phyloP scores from a whole-genome alignment of 2,113 vertebrate genomes.

The Alexandromys fortis region DNA sequence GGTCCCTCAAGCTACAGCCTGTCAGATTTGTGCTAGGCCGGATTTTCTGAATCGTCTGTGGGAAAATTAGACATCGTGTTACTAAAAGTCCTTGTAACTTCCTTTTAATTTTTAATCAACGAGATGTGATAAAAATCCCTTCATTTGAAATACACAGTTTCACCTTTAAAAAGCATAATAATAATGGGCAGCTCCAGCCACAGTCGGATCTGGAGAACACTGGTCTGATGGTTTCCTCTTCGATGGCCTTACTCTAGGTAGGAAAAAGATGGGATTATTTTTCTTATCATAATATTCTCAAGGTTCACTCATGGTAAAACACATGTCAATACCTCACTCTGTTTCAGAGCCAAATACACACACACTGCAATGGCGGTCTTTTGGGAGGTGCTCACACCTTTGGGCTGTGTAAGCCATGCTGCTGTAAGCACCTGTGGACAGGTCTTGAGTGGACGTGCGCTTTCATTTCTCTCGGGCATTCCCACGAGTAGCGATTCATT shows the following conservation, averaged over 20 bases:
- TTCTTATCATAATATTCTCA: background rate
- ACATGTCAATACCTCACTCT: background rate
- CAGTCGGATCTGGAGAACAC: background rate
- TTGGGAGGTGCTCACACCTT: background rate
- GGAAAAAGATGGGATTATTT: background rate
- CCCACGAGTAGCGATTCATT: background rate
- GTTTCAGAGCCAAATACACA: background rate
- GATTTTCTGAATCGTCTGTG: background rate
- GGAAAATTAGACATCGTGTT: background rate
- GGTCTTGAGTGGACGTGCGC: background rate
- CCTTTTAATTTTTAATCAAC: background rate
- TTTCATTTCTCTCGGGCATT: background rate
- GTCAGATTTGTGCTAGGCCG: background rate
- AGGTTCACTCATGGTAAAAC: background rate
- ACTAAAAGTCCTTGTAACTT: background rate
- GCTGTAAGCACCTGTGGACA: background rate
- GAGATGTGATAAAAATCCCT: background rate
- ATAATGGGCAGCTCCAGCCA: background rate
- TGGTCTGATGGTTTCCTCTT: background rate
- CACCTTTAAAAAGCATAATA: background rate
- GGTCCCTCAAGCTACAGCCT: background rate
- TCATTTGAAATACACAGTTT: background rate
- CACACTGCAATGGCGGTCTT: background rate
- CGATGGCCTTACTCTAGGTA: background rate
- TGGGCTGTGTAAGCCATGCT: background rate